phyloP scores from a whole-genome alignment of 2,797 vertebrate species.

The Limnodromus scolopaceus region DNA sequence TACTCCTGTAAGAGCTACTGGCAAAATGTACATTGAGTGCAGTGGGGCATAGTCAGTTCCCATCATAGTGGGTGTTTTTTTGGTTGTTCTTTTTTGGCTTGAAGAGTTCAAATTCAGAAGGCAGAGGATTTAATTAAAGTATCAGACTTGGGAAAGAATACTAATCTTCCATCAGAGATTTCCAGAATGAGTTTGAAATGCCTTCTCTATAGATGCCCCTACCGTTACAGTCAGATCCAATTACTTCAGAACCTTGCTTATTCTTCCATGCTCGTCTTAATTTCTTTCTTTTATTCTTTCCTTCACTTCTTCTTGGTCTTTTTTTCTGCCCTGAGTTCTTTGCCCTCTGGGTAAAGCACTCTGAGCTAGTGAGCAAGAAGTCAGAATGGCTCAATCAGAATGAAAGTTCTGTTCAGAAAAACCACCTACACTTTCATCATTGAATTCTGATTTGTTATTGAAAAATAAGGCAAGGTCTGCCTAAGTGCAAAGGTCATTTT shows the following conservation, averaged over 20 bases:
- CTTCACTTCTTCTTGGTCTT: neutral
- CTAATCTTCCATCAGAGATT: neutral
- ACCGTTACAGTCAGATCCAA: fast-evolving
- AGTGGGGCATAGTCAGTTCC: neutral
- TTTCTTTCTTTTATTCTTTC: neutral
- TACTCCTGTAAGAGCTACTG: neutral
- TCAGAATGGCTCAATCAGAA: neutral
- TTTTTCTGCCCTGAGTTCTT: neutral
- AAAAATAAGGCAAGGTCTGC: neutral
- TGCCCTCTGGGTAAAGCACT: neutral
- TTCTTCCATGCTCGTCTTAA: neutral
- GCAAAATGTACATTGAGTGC: neutral
- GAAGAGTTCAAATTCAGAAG: neutral
- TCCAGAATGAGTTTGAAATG: neutral
- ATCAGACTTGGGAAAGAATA: neutral
- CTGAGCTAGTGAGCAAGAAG: neutral
- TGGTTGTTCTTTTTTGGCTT: neutral
- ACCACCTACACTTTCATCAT: neutral
- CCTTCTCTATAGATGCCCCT: neutral
- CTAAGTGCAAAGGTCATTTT: neutral
- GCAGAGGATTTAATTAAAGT: neutral
- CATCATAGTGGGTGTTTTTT: neutral
- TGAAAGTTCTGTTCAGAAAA: neutral
- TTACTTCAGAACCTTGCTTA: neutral
- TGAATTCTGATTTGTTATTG: neutral